Conservation (phyloP, 2,113 vertebrate genomes). For the Prietella phreatophila region DNA sequence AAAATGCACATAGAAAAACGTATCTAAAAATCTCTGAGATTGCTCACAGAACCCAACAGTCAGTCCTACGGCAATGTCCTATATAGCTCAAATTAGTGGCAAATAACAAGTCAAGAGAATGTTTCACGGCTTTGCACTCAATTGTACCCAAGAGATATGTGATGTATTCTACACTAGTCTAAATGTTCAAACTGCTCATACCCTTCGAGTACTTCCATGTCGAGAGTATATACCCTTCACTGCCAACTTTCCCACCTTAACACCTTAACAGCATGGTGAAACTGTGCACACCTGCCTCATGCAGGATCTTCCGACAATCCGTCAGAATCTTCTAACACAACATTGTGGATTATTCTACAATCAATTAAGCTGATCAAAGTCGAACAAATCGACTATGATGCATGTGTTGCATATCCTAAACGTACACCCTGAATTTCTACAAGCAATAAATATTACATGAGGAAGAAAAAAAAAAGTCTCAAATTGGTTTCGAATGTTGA, state of each 20-base stretch:
- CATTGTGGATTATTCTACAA: not conserved
- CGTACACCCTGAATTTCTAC: not conserved
- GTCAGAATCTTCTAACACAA: not conserved
- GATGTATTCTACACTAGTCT: conserved; percentile 2
- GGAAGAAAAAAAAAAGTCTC: not conserved
- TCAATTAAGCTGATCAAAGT: not conserved
- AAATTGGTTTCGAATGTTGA: not conserved
- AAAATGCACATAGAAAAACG: not conserved
- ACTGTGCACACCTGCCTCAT: conserved; percentile 38
- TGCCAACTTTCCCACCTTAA: conserved; percentile 59
- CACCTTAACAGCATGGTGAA: conserved; percentile 58
- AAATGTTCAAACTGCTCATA: not conserved
- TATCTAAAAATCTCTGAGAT: not conserved
- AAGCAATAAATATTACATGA: not conserved
- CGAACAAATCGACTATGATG: no score
- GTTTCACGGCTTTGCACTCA: not conserved
- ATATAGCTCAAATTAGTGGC: not conserved
- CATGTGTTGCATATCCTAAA: not conserved
- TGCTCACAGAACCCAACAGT: no score
- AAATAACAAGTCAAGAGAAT: not conserved
- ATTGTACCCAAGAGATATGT: not conserved
- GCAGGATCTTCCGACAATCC: conserved; percentile 13
- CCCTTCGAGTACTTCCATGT: conserved; percentile 12
- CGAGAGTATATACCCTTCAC: conserved; percentile 40
- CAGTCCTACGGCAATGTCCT: not conserved